These are phyloP conservation scores for Ceyx melanurus DNA, from an alignment of 2,113 vertebrate species.

Conservation along the genomic window DNA sequence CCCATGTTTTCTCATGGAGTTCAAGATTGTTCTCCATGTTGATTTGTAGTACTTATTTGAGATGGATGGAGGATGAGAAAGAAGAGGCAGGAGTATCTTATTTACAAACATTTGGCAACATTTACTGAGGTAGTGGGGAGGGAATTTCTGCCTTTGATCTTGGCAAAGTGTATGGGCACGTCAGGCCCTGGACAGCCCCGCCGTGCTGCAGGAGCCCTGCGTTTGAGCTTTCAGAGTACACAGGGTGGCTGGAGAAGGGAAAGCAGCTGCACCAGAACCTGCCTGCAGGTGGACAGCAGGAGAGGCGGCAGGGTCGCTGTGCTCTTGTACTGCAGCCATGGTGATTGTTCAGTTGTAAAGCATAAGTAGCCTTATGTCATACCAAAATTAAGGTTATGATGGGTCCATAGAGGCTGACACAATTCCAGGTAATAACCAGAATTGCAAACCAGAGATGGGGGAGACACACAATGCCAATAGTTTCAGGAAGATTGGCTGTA, in stretches of 20 bases:
- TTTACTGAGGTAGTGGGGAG: neutral
- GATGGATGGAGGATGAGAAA: neutral
- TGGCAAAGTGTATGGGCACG: rapidly evolving
- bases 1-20: neutral
- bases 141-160: rapidly evolving
- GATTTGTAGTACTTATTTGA: neutral
- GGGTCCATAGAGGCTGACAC: neutral
- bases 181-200: neutral
- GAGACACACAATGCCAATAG: neutral
- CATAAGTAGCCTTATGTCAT: neutral
- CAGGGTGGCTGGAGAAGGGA: neutral
- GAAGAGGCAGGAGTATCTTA: neutral
- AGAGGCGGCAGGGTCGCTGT: neutral
- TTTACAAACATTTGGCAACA: neutral
- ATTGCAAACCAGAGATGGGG: neutral
- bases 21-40: neutral
- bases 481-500: neutral
- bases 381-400: neutral
- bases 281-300: neutral
- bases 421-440: neutral
- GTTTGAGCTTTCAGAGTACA: rapidly evolving
- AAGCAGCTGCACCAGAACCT: neutral
- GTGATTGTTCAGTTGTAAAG: rapidly evolving
- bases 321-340: neutral
- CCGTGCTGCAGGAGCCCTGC: neutral